Percentiles rank a stretch among this genome's conserved stretches.
Evolutionary conservation across 2,797 vertebrate species (phyloP).

Genomic region (Sebastes wilsoni): DNA sequence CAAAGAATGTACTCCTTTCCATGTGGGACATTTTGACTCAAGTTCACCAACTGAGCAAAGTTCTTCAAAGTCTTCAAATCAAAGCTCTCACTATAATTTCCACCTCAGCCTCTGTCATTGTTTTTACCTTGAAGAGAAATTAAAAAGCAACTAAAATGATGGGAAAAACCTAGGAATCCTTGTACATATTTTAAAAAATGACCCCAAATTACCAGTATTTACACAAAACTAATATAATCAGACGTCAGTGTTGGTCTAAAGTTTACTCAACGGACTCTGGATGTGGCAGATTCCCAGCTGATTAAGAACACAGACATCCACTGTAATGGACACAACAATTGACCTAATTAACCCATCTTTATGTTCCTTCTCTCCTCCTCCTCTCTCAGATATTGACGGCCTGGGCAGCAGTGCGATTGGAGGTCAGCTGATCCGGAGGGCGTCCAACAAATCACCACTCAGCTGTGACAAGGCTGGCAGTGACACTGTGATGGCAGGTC

Average conservation of each 20-base stretch:
- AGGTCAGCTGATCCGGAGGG: conserved; percentile 91
- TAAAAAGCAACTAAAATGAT: background rate
- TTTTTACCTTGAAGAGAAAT: background rate
- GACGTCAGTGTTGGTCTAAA: background rate
- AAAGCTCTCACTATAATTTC: background rate
- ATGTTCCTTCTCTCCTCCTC: background rate
- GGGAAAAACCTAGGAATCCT: background rate
- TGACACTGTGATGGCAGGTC: conserved; percentile 90
- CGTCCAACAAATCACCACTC: conserved; percentile 86
- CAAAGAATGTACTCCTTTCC: background rate
- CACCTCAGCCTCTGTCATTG: background rate
- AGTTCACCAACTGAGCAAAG: background rate
- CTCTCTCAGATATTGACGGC: conserved; percentile 89
- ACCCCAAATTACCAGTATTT: background rate
- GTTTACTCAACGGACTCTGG: too few species aligned
- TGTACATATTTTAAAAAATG: rapidly evolving
- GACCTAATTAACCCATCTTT: background rate
- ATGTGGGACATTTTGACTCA: background rate
- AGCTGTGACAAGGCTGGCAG: conserved; percentile 80
- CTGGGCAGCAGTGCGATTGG: conserved; percentile 94
- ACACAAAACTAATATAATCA: too few species aligned
- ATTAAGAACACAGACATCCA: background rate
- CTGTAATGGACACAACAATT: background rate
- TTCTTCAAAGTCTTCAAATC: background rate
- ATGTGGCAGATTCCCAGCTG: background rate